phyloP scores from a whole-genome alignment of 2,888 invertebrate species.

The Athetis lepigone region DNA sequence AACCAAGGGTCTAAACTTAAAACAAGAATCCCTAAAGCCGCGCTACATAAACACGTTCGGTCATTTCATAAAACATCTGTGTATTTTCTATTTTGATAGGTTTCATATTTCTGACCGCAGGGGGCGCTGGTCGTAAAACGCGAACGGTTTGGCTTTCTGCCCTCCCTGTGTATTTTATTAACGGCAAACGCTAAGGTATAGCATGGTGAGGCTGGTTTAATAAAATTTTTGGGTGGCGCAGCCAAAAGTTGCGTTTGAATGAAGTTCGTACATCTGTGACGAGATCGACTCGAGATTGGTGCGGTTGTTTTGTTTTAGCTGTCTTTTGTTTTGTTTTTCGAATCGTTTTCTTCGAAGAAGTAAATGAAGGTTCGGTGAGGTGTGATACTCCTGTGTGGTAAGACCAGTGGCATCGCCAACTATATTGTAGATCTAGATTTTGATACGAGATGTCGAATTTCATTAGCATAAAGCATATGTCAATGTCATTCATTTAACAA shows the following conservation, averaged over 20 bases:
- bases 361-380: no score
- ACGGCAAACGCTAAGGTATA: slow-evolving; percentile 72
- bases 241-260: slow-evolving; percentile 59
- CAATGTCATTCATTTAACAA: no score
- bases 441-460: no score
- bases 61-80: slow-evolving; percentile 77
- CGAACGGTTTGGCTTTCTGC: slow-evolving; percentile 77
- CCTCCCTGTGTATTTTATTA: slow-evolving; percentile 75
- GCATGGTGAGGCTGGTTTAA: slow-evolving; percentile 66
- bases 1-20: slow-evolving; percentile 29
- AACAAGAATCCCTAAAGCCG: slow-evolving; percentile 54
- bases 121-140: slow-evolving; percentile 76
- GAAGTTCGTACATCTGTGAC: slow-evolving; percentile 53
- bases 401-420: no score
- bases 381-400: no score
- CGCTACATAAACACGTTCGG: slow-evolving; percentile 73
- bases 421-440: no score
- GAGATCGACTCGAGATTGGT: slow-evolving; percentile 11
- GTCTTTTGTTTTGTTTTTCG: slow-evolving; percentile 6
- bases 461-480: no score
- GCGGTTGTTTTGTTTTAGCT: slow-evolving; percentile 15
- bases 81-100: slow-evolving; percentile 79
- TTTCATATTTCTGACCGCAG: slow-evolving; percentile 82
- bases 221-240: slow-evolving; percentile 63
- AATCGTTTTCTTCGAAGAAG: no score